phyloP scores from a whole-genome alignment of 2,888 invertebrate species.

The Rotaria magnacalcarata region DNA sequence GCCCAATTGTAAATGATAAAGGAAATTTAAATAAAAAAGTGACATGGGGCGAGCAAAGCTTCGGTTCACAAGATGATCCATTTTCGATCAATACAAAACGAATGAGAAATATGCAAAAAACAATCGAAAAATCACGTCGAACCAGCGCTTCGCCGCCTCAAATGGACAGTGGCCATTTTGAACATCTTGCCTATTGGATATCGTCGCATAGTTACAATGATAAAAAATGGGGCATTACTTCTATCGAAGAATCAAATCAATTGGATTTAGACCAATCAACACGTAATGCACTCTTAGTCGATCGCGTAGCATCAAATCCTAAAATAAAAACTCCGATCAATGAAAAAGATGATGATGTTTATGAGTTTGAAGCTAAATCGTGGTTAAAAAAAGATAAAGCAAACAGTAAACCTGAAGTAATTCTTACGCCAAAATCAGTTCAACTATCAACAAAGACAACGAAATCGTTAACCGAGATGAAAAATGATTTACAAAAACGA shows the following conservation, averaged over 20 bases:
- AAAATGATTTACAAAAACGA: neutral
- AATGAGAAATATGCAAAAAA: neutral
- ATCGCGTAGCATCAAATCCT: neutral
- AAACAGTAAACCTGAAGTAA: neutral
- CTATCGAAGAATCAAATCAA: neutral
- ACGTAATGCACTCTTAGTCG: neutral
- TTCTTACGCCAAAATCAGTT: neutral
- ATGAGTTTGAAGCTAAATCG: neutral
- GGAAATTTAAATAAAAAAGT: neutral
- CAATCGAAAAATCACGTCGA: neutral
- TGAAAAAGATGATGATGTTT: neutral
- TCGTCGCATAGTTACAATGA: neutral
- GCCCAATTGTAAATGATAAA: neutral
- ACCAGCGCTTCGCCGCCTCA: neutral
- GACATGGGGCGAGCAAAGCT: neutral
- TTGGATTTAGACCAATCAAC: neutral
- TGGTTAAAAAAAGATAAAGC: neutral
- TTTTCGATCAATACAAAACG: neutral
- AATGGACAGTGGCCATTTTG: neutral
- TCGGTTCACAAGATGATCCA: neutral
- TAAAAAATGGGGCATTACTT: slow-evolving; percentile 16
- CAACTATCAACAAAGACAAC: neutral
- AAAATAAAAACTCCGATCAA: neutral
- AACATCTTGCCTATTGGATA: slow-evolving; percentile 16
- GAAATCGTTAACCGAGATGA: neutral